Conservation (phyloP, 2,888 invertebrate species). For the Aproaerema taeniolella region DNA sequence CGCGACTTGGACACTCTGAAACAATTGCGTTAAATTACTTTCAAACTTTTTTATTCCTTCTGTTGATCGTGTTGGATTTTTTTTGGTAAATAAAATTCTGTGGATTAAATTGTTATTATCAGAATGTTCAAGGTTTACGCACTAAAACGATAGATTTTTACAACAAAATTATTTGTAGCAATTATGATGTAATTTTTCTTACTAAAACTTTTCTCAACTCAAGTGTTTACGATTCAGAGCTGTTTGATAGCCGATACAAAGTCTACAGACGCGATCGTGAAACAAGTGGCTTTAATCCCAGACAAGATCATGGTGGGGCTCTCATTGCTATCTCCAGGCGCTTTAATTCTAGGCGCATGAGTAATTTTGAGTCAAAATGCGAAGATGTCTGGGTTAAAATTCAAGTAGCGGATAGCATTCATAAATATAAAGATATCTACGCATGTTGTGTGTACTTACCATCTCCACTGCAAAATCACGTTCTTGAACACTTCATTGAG, state of each 20-base stretch:
- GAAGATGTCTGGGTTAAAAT: neutral
- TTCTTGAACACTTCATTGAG: neutral
- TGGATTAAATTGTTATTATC: neutral
- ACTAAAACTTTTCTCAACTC: neutral
- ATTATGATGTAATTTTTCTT: neutral
- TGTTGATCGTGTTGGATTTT: too few species aligned
- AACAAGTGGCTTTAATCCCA: neutral
- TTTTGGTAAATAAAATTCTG: neutral
- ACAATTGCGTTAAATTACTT: too few species aligned
- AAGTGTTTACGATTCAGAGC: neutral
- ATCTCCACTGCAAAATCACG: neutral
- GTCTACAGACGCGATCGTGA: neutral
- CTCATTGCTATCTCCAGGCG: neutral
- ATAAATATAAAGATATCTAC: neutral
- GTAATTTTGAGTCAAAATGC: neutral
- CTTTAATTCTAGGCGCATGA: neutral
- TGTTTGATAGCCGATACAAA: neutral
- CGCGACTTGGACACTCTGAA: too few species aligned
- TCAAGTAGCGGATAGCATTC: neutral
- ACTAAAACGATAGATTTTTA: neutral
- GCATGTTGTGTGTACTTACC: neutral
- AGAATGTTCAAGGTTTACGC: neutral
- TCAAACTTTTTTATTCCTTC: too few species aligned
- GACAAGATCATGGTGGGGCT: neutral
- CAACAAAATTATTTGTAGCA: neutral